A percentile compares a stretch with the other conserved stretches of the same genome.
phyloP scores from a whole-genome alignment of 2,113 vertebrate species.

The Melospiza georgiana region DNA sequence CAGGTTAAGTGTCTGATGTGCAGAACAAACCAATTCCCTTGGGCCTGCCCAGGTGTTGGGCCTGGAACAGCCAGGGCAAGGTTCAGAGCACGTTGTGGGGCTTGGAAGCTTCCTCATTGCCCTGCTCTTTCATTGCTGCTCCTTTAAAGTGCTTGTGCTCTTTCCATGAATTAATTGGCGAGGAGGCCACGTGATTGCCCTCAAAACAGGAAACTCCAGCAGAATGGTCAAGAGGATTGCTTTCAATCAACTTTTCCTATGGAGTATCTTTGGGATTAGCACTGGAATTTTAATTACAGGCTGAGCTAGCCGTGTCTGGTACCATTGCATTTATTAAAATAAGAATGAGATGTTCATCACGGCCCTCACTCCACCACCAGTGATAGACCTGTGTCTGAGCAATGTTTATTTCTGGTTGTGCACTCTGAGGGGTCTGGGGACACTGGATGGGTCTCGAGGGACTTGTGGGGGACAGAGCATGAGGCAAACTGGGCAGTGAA shows the following conservation, averaged over 20 bases:
- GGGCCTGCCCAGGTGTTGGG: neutral
- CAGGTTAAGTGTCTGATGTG: neutral
- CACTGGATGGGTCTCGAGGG: accelerated
- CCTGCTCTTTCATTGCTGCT: neutral
- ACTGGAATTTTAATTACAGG: constrained; percentile 17
- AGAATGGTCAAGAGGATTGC: neutral
- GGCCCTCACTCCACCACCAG: neutral
- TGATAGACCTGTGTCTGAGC: neutral
- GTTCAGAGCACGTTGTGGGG: neutral
- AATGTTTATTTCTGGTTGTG: neutral
- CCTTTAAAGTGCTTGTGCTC: neutral
- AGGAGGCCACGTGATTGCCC: neutral
- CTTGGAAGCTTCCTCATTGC: neutral
- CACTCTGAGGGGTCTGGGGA: accelerated
- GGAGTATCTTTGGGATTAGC: neutral
- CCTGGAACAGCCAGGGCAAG: neutral
- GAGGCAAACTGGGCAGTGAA: neutral
- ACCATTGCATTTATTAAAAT: neutral
- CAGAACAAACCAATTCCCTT: neutral
- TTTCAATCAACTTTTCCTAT: neutral
- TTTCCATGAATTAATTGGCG: neutral
- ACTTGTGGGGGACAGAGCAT: accelerated
- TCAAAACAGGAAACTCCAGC: neutral
- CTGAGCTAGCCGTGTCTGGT: neutral
- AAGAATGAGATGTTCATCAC: neutral